Evolutionary conservation across 92 coral and sea anemone species (phyloP).

Genomic region (Palythoa grandiflora): DNA sequence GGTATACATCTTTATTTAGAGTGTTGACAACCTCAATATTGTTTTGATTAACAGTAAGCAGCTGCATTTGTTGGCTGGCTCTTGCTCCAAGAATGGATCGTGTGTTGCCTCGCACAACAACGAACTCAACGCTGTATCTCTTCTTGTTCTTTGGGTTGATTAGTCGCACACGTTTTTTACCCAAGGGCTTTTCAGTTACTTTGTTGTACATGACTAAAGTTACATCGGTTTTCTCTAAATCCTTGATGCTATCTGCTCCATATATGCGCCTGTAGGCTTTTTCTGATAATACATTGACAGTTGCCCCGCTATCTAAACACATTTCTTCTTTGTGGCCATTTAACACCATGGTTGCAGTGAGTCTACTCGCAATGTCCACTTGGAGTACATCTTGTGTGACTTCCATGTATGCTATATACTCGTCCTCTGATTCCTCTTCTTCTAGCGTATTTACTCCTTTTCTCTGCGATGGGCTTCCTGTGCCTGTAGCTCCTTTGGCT

Average conservation of each 20-base stretch:
- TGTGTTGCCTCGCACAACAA: slow-evolving; percentile 24
- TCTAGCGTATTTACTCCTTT: too few species aligned
- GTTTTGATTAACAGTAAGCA: slow-evolving; percentile 49
- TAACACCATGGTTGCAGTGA: slow-evolving; percentile 30
- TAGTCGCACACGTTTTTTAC: slow-evolving; percentile 44
- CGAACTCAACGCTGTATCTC: slow-evolving; percentile 2
- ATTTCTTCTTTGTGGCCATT: background rate
- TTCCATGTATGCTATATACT: slow-evolving; percentile 61
- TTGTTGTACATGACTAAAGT: background rate
- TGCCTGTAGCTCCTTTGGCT: too few species aligned
- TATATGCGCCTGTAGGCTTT: background rate
- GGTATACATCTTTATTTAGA: background rate
- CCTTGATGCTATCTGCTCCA: too few species aligned
- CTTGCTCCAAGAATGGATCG: slow-evolving; percentile 47
- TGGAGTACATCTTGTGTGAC: background rate
- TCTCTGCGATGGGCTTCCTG: too few species aligned
- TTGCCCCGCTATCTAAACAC: slow-evolving; percentile 38
- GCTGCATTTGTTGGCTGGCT: slow-evolving; percentile 51
- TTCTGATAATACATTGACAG: slow-evolving; percentile 18
- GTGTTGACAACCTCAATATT: slow-evolving; percentile 3
- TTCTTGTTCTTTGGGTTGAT: slow-evolving; percentile 53
- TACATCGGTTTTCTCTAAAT: too few species aligned
- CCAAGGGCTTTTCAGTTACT: slow-evolving; percentile 36
- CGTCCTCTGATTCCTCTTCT: slow-evolving; percentile 29
- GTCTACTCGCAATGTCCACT: background rate